These are phyloP conservation scores for Drepana arcuata DNA, from an alignment of 1,140 invertebrate genomes.

Conservation along the genomic window DNA sequence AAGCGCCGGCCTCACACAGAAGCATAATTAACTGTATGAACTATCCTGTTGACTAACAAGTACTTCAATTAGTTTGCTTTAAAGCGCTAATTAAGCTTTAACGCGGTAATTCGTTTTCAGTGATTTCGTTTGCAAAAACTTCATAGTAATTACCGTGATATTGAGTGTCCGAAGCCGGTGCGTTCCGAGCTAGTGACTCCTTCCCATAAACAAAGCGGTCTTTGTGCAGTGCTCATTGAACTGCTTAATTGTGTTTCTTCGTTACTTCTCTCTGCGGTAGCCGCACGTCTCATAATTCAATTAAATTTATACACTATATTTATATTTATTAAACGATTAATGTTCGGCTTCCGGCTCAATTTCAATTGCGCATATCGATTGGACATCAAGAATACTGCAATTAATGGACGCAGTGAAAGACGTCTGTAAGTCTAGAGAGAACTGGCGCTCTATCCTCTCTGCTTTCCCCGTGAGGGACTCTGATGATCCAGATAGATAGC, in stretches of 20 bases:
- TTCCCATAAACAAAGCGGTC: slow-evolving; percentile 45
- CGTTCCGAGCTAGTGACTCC: slow-evolving; percentile 27
- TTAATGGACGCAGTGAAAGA: too few species aligned
- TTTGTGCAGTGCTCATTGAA: slow-evolving; percentile 53
- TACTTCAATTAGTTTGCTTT: slow-evolving; percentile 54
- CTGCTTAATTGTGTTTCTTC: slow-evolving; percentile 62
- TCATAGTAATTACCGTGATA: too few species aligned
- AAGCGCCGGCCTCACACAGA: slow-evolving; percentile 35
- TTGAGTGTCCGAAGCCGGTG: slow-evolving; percentile 23
- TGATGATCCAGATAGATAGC: too few species aligned
- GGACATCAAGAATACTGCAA: too few species aligned
- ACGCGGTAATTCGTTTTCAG: too few species aligned
- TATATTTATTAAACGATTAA: too few species aligned
- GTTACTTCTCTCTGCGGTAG: slow-evolving; percentile 29
- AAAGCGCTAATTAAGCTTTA: slow-evolving; percentile 46
- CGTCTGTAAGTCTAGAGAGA: too few species aligned
- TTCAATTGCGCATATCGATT: too few species aligned
- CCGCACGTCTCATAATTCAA: slow-evolving; percentile 36
- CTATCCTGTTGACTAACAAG: slow-evolving; percentile 38
- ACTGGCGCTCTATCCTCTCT: too few species aligned
- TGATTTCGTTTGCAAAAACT: too few species aligned
- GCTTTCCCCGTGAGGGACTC: too few species aligned
- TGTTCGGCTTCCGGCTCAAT: too few species aligned
- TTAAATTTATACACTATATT: slow-evolving; percentile 20
- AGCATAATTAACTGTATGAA: slow-evolving; percentile 67